phyloP scores from a whole-genome alignment of 2,888 invertebrate species.

The Digitonthophagus gazella region DNA sequence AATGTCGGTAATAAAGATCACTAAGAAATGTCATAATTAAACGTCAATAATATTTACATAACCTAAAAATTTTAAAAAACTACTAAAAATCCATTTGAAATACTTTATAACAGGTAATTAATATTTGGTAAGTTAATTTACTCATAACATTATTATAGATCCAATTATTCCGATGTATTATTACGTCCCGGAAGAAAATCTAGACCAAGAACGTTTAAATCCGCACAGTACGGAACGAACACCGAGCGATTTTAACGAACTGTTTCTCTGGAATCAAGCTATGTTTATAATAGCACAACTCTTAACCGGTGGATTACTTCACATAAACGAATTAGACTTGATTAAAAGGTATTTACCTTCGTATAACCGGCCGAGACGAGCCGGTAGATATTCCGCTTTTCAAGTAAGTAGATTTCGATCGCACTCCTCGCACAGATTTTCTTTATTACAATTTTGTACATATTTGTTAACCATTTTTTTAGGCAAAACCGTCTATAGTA shows the following conservation, averaged over 20 bases:
- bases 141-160: conserved; percentile 54
- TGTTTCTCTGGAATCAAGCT: conserved; percentile 95
- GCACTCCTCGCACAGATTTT: background rate
- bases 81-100: too few species aligned
- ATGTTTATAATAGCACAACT: conserved; percentile 92
- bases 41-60: too few species aligned
- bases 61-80: too few species aligned
- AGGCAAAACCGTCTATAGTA: conserved; percentile 64
- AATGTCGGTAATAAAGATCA: too few species aligned
- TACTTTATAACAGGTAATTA: too few species aligned
- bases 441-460: conserved; percentile 19
- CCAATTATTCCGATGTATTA: conserved; percentile 94
- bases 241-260: conserved; percentile 55
- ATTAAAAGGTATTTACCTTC: conserved; percentile 93
- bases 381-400: conserved; percentile 94
- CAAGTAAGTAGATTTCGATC: conserved; percentile 66
- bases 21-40: too few species aligned
- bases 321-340: conserved; percentile 94
- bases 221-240: conserved; percentile 54
- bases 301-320: conserved; percentile 82
- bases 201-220: conserved; percentile 69
- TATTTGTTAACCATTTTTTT: conserved; percentile 34
- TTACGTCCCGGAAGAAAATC: conserved; percentile 71
- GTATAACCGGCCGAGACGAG: conserved; percentile 88
- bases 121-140: conserved; percentile 13